Conservation (phyloP, 2,888 invertebrate genomes). For the Acholoe squamosa region DNA sequence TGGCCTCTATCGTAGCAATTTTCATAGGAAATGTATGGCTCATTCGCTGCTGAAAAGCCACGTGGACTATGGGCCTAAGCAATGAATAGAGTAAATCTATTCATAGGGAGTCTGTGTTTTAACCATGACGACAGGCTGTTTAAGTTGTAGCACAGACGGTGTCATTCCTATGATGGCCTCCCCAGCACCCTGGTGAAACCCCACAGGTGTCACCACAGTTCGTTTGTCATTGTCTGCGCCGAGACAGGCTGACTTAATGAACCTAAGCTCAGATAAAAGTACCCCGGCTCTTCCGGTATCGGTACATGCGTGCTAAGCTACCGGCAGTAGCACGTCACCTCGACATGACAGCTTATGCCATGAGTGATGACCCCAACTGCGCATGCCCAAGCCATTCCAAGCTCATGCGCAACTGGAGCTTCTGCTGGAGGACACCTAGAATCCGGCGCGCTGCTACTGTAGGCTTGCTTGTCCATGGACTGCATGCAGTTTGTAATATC, state of each 20-base stretch:
- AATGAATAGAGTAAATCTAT: too few species aligned
- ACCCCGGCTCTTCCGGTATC: slow-evolving; percentile 29
- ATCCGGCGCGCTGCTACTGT: not conserved
- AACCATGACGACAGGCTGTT: too few species aligned
- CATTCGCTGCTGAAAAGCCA: too few species aligned
- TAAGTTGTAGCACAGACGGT: too few species aligned
- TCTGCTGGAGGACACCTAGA: not conserved
- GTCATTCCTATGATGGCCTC: too few species aligned
- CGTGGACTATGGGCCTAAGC: too few species aligned
- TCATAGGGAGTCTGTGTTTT: too few species aligned
- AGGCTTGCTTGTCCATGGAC: not conserved
- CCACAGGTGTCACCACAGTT: not conserved
- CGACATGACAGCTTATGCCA: slow-evolving; percentile 50
- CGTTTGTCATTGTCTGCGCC: slow-evolving; percentile 25
- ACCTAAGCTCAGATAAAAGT: slow-evolving; percentile 52
- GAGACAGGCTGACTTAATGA: slow-evolving; percentile 51
- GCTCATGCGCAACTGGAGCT: slow-evolving; percentile 11
- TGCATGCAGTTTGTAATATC: not conserved
- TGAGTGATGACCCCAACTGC: slow-evolving; percentile 34
- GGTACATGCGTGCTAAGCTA: slow-evolving; percentile 1
- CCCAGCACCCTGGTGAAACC: not conserved
- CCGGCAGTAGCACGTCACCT: slow-evolving; percentile 33
- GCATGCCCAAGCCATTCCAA: slow-evolving; percentile 5
- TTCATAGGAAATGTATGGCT: too few species aligned
- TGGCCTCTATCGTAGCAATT: too few species aligned